A percentile compares a stretch with the other conserved stretches of the same genome.
These are phyloP conservation scores for Timandra comae DNA, from an alignment of 2,888 invertebrate species.

Conservation along the genomic window DNA sequence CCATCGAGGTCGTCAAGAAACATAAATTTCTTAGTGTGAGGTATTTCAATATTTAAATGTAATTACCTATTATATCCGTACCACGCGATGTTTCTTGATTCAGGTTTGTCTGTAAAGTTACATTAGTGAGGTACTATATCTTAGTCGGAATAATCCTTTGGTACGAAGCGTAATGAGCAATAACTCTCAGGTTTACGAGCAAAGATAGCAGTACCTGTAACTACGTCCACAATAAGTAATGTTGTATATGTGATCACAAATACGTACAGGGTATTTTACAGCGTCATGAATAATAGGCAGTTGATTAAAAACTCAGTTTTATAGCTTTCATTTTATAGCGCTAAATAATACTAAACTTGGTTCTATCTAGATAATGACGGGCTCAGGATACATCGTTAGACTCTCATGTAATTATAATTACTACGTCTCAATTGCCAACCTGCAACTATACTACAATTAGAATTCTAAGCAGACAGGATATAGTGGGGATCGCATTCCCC, in stretches of 20 bases:
- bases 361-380: slow-evolving; percentile 35
- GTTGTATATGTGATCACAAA: slow-evolving; percentile 10
- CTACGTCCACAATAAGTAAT: slow-evolving; percentile 12
- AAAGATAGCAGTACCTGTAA: slow-evolving; percentile 20
- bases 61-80: neutral
- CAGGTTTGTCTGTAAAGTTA: slow-evolving; percentile 17
- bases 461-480: slow-evolving; percentile 25
- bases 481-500: slow-evolving; percentile 32
- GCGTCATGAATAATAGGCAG: slow-evolving; percentile 26
- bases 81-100: slow-evolving; percentile 11
- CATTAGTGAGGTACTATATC: slow-evolving; percentile 22
- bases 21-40: neutral
- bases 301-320: slow-evolving; percentile 38
- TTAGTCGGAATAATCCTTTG: slow-evolving; percentile 21
- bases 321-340: slow-evolving; percentile 41
- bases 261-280: slow-evolving; percentile 18
- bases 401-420: slow-evolving; percentile 34
- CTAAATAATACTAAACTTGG: slow-evolving; percentile 37
- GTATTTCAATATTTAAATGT: neutral
- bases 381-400: slow-evolving; percentile 35
- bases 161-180: slow-evolving; percentile 26
- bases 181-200: slow-evolving; percentile 29
- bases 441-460: slow-evolving; percentile 27
- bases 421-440: slow-evolving; percentile 11
- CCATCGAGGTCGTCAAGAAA: no score